These are phyloP conservation scores for Oxycera nigricornis DNA, from an alignment of 2,888 invertebrate species.

Conservation along the genomic window DNA sequence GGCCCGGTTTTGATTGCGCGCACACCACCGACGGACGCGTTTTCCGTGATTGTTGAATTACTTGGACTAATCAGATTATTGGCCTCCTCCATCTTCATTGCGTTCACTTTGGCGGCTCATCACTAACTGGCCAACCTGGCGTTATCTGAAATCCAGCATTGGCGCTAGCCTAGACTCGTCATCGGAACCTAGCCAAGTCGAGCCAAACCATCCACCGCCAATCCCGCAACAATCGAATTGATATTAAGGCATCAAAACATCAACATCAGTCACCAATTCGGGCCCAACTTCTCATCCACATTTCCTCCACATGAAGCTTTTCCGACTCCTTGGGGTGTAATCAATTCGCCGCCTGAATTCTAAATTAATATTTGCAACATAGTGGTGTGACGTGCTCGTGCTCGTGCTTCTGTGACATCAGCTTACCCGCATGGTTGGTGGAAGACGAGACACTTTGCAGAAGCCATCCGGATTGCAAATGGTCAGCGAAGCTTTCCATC, in stretches of 20 bases:
- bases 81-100: conserved; percentile 22
- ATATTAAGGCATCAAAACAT: conserved; percentile 26
- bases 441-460: conserved; percentile 34
- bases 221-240: conserved; percentile 34
- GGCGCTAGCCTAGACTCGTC: neutral
- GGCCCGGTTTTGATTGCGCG: neutral
- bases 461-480: neutral
- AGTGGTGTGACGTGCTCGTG: neutral
- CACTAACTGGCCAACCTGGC: conserved; percentile 33
- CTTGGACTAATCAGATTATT: conserved; percentile 14
- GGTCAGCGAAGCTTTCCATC: neutral
- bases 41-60: conserved; percentile 10
- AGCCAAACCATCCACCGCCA: neutral
- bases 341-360: conserved; percentile 42
- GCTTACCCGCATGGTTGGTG: neutral
- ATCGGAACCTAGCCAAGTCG: neutral
- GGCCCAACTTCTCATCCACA: neutral
- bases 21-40: neutral
- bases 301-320: neutral
- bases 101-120: conserved; percentile 37
- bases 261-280: conserved; percentile 23
- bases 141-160: conserved; percentile 9
- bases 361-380: conserved; percentile 37
- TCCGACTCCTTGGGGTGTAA: conserved; percentile 12
- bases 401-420: neutral